These are phyloP conservation scores for Istiophorus platypterus DNA, from an alignment of 2,113 vertebrate genomes.

Conservation along the genomic window DNA sequence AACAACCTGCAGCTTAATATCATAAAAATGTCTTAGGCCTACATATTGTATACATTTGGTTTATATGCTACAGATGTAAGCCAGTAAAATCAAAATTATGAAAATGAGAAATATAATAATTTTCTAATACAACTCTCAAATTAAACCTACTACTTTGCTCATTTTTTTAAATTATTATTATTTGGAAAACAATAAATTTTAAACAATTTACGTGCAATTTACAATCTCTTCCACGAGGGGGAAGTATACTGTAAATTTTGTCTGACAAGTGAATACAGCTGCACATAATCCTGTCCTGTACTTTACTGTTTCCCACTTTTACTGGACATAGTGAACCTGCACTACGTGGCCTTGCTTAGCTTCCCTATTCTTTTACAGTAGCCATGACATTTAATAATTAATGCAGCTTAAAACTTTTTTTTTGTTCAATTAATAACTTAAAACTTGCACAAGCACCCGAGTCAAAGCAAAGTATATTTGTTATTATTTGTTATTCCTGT, in stretches of 20 bases:
- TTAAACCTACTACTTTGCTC: background rate
- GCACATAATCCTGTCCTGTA: background rate
- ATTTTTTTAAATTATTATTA: background rate
- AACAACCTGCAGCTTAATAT: background rate
- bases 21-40: background rate
- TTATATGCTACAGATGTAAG: background rate
- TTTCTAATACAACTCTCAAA: background rate
- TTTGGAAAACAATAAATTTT: background rate
- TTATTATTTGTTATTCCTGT: too few species aligned
- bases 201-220: slow-evolving; percentile 1
- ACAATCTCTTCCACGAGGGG: slow-evolving; percentile 16
- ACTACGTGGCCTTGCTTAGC: background rate
- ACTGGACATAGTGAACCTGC: background rate
- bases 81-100: background rate
- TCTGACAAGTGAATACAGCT: too few species aligned
- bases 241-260: background rate
- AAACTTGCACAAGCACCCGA: background rate
- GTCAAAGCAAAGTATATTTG: background rate
- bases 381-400: background rate
- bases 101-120: background rate
- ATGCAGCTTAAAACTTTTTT: background rate
- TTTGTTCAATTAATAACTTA: background rate
- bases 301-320: background rate
- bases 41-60: background rate
- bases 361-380: background rate